These are phyloP conservation scores for Philaenus spumarius DNA, from an alignment of 1,140 invertebrate species.

Conservation along the genomic window DNA sequence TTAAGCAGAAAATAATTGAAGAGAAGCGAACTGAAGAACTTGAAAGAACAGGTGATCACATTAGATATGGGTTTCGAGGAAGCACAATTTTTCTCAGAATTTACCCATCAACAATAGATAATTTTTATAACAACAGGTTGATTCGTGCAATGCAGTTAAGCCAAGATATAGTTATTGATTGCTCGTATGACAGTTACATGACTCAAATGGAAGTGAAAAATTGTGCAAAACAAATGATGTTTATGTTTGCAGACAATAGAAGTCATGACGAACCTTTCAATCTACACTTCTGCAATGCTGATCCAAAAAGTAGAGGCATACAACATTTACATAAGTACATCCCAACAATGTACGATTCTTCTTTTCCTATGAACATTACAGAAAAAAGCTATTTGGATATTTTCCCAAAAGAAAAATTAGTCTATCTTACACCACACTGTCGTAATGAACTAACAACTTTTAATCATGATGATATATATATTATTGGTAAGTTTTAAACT, in stretches of 20 bases:
- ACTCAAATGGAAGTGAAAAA: constrained; percentile 53
- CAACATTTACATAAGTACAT: constrained; percentile 53
- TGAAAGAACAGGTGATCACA: too few relatives aligned
- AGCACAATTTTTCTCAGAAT: constrained; percentile 45
- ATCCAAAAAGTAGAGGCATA: constrained; percentile 44
- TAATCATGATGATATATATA: constrained; percentile 73
- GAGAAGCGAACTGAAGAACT: constrained; percentile 15
- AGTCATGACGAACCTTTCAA: constrained; percentile 64
- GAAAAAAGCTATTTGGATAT: constrained; percentile 72
- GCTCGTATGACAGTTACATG: constrained; percentile 74
- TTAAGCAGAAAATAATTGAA: constrained; percentile 9
- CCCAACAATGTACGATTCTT: constrained; percentile 56
- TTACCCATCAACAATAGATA: constrained; percentile 54
- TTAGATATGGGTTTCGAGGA: constrained; percentile 26
- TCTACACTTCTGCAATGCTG: constrained; percentile 66
- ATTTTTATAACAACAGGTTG: constrained; percentile 53
- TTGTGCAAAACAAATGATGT: constrained; percentile 66
- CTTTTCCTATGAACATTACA: constrained; percentile 67
- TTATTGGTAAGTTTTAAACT: constrained; percentile 59
- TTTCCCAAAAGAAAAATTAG: constrained; percentile 70
- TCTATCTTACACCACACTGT: constrained; percentile 86
- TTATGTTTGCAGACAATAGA: constrained; percentile 63
- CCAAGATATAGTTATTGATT: constrained; percentile 71
- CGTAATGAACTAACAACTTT: constrained; percentile 55
- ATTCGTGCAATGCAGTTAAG: constrained; percentile 60